A percentile compares a stretch with the other conserved stretches of the same genome.
Conservation (phyloP, 2,888 invertebrate genomes). For the Drosophila paracracens region DNA sequence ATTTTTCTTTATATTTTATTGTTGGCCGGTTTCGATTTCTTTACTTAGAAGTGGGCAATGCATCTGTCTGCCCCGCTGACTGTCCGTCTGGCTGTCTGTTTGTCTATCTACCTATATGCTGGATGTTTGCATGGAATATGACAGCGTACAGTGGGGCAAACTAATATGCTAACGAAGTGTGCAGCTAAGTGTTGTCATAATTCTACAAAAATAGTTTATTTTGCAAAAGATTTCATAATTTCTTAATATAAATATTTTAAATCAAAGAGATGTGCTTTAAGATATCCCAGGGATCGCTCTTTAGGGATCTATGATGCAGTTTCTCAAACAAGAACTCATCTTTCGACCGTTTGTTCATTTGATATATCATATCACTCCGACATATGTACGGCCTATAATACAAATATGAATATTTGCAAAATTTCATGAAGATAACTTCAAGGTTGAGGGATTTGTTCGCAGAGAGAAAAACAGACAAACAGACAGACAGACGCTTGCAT, state of each 20-base stretch:
- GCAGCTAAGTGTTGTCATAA: neutral
- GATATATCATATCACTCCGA: neutral
- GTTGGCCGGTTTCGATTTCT: constrained; percentile 75
- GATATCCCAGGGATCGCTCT: neutral
- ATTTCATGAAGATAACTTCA: fast-evolving
- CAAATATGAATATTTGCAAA: neutral
- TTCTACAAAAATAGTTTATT: neutral
- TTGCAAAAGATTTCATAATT: neutral
- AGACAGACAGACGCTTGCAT: no score
- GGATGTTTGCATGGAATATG: constrained; percentile 37
- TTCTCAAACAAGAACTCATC: no score
- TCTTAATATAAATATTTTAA: neutral
- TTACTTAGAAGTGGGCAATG: constrained; percentile 77
- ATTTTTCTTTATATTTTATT: constrained; percentile 69
- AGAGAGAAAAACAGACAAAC: neutral
- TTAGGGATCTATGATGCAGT: neutral
- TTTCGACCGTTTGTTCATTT: no score
- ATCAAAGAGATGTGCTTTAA: neutral
- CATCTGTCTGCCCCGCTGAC: constrained; percentile 23
- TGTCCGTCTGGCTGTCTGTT: constrained; percentile 11
- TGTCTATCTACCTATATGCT: constrained; percentile 27
- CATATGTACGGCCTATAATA: neutral
- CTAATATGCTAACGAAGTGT: neutral
- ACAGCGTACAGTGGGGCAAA: constrained; percentile 39
- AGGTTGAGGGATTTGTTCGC: neutral